Evolutionary conservation across 2,797 vertebrate genomes (phyloP).

Genomic region (Poecile montanus): DNA sequence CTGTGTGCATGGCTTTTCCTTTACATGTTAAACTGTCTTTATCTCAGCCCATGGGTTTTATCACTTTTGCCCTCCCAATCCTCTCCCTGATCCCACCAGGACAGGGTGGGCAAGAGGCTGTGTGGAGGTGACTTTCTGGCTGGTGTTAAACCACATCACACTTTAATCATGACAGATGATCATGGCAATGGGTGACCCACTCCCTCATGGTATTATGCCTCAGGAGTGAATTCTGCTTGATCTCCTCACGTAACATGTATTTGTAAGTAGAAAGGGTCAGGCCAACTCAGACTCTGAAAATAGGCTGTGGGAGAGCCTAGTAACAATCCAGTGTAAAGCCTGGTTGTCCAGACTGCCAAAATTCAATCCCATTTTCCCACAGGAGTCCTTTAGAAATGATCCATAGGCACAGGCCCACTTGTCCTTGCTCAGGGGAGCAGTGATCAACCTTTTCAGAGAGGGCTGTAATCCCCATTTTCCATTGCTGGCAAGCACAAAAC

Average conservation of each 20-base stretch:
- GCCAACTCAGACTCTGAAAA: neutral
- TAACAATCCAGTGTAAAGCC: neutral
- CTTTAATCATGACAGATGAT: neutral
- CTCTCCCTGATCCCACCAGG: neutral
- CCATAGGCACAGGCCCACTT: neutral
- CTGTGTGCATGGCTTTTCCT: neutral
- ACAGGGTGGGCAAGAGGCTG: neutral
- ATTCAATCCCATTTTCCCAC: neutral
- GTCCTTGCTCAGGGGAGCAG: neutral
- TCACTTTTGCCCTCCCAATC: neutral
- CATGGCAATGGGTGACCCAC: neutral
- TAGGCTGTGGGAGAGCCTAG: neutral
- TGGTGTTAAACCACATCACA: neutral
- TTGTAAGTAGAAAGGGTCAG: neutral
- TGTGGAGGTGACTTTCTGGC: neutral
- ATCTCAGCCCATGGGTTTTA: neutral
- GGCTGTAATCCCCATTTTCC: neutral
- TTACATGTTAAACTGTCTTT: neutral
- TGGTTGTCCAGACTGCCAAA: neutral
- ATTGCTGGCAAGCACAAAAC: neutral
- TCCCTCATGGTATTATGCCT: neutral
- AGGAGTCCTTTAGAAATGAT: neutral
- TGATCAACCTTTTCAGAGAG: neutral
- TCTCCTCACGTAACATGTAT: no score
- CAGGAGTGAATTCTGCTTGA: neutral